These are phyloP conservation scores for Anas platyrhynchos DNA, from an alignment of 2,113 vertebrate species.

Conservation along the genomic window DNA sequence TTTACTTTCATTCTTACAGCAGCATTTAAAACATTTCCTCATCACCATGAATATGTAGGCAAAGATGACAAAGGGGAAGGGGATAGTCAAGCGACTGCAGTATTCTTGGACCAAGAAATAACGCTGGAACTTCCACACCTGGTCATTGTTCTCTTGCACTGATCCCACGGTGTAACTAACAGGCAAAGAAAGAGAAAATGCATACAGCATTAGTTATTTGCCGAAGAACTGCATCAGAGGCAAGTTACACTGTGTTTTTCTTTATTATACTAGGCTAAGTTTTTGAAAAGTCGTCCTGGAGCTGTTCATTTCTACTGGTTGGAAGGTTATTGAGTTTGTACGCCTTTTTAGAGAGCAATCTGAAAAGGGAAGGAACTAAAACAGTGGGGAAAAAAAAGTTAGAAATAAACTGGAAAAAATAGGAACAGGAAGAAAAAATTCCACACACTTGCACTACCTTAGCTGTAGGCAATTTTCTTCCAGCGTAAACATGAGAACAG, in stretches of 20 bases:
- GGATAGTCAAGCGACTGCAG: conserved; percentile 79
- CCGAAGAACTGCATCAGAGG: not conserved
- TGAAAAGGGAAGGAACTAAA: not conserved
- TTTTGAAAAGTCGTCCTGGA: not conserved
- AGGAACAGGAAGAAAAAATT: not conserved
- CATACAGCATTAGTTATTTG: not conserved
- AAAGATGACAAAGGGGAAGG: conserved; percentile 82
- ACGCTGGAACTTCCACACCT: conserved; percentile 85
- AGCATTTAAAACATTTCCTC: conserved; percentile 76
- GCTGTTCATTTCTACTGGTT: not conserved
- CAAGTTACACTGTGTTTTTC: not conserved
- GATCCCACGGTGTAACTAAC: conserved; percentile 80
- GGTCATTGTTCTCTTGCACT: conserved; percentile 83
- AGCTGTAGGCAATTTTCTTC: not conserved
- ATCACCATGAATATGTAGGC: conserved; percentile 81
- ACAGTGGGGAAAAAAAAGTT: not conserved
- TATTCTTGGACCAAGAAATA: conserved; percentile 84
- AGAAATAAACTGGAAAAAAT: not conserved
- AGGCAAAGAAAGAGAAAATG: not conserved
- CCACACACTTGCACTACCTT: not conserved
- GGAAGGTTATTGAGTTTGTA: not conserved
- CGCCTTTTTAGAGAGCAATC: not conserved
- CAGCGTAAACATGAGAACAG: not conserved
- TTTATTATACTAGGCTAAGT: not conserved
- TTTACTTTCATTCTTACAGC: conserved; percentile 60